These are phyloP conservation scores for Leucozona laternaria DNA, from an alignment of 2,888 invertebrate genomes.

Conservation along the genomic window DNA sequence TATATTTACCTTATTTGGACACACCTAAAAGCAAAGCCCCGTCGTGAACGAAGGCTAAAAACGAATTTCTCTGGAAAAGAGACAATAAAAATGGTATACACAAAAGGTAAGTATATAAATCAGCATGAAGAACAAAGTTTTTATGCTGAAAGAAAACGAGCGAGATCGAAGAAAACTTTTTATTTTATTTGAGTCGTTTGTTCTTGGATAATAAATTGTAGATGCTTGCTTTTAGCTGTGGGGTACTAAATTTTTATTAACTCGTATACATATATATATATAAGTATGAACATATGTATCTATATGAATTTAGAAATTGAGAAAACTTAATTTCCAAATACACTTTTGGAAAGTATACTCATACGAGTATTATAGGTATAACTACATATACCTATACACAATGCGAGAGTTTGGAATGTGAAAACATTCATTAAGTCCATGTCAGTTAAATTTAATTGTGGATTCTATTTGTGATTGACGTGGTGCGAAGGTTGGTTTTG, in stretches of 20 bases:
- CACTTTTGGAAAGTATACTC: background rate
- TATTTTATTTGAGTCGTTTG: slow-evolving; percentile 5
- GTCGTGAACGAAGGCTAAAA: background rate
- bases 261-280: background rate
- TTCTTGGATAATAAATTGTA: slow-evolving; percentile 3
- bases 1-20: background rate
- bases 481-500: background rate
- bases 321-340: background rate
- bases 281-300: background rate
- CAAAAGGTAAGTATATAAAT: background rate
- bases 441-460: slow-evolving; percentile 26
- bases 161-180: background rate
- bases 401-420: background rate
- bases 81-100: background rate
- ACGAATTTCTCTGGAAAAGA: background rate
- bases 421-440: slow-evolving; percentile 16
- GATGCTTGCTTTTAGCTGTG: background rate
- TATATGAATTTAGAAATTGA: background rate
- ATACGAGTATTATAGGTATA: background rate
- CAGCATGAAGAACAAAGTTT: background rate
- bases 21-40: background rate
- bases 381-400: no score
- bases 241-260: slow-evolving; percentile 1
- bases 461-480: slow-evolving; percentile 44
- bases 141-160: background rate